These are phyloP conservation scores for Mus spretus DNA, from an alignment of 2,797 vertebrate species.

Conservation along the genomic window DNA sequence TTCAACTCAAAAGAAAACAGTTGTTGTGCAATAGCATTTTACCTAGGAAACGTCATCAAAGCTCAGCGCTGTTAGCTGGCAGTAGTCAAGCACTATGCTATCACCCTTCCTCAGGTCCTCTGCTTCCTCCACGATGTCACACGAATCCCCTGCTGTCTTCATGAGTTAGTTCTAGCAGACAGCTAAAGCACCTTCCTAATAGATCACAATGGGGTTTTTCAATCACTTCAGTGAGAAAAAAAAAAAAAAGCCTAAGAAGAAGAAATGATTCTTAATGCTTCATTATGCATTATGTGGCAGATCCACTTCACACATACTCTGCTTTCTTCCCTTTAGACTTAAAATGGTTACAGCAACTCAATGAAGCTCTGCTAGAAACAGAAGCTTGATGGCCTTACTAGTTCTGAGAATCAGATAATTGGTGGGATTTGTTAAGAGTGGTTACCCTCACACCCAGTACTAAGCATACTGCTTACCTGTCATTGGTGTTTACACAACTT, in stretches of 20 bases:
- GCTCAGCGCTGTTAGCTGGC: conserved; percentile 27
- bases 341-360: conserved; percentile 46
- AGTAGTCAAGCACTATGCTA: conserved; percentile 2
- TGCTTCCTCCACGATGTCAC: conserved; percentile 20
- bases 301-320: neutral
- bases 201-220: neutral
- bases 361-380: conserved; percentile 17
- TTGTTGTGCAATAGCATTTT: conserved; percentile 49
- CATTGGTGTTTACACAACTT: conserved; percentile 76
- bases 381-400: conserved; percentile 1
- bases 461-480: conserved; percentile 83
- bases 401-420: conserved; percentile 67
- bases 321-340: conserved; percentile 48
- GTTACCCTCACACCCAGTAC: conserved; percentile 78
- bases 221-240: conserved; percentile 6
- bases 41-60: conserved; percentile 11
- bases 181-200: conserved; percentile 19
- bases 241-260: neutral
- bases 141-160: neutral
- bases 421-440: conserved; percentile 76
- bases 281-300: neutral
- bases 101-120: neutral
- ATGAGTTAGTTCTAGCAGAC: conserved; percentile 13
- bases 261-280: conserved; percentile 52
- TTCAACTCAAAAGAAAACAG: conserved; percentile 7